Evolutionary conservation across 2,797 vertebrate species (phyloP).

Genomic region (Denticeps clupeoides): DNA sequence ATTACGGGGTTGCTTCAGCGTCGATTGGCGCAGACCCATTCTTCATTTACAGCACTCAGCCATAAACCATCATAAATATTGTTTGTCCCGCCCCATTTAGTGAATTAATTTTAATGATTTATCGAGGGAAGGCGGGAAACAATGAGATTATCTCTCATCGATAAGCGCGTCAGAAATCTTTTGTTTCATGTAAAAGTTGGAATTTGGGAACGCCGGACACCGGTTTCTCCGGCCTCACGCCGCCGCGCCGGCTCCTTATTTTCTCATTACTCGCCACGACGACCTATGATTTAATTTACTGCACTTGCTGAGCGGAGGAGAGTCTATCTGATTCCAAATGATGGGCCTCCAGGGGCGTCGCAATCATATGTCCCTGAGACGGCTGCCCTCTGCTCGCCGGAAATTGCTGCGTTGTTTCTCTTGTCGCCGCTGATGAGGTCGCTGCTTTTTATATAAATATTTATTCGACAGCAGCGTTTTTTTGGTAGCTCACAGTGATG

Average conservation of each 20-base stretch:
- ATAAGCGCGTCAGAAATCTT: too few species aligned
- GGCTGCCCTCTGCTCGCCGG: not conserved
- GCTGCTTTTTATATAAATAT: too few species aligned
- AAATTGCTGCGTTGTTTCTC: slow-evolving; percentile 1
- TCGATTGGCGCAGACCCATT: too few species aligned
- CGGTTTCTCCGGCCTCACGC: not conserved
- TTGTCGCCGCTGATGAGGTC: slow-evolving; percentile 1
- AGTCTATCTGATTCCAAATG: slow-evolving; percentile 25
- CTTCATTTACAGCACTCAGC: slow-evolving; percentile 11
- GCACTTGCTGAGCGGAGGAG: slow-evolving; percentile 8
- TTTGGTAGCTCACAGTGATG: too few species aligned
- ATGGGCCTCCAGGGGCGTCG: slow-evolving; percentile 20
- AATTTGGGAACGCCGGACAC: not conserved
- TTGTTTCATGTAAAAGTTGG: slow-evolving; percentile 27
- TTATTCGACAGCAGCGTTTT: too few species aligned
- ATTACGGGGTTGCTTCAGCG: too few species aligned
- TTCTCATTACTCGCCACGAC: not conserved
- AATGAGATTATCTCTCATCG: slow-evolving; percentile 47
- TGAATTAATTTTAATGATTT: slow-evolving; percentile 42
- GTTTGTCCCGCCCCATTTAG: slow-evolving; percentile 42
- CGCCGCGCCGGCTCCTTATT: slow-evolving; percentile 6
- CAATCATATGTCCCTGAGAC: slow-evolving; percentile 33
- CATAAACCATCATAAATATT: slow-evolving; percentile 37
- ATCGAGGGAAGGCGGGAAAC: slow-evolving; percentile 34
- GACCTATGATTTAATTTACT: slow-evolving; percentile 8